These are phyloP conservation scores for Syrrhaptes paradoxus DNA, from an alignment of 2,113 vertebrate species.

Conservation along the genomic window DNA sequence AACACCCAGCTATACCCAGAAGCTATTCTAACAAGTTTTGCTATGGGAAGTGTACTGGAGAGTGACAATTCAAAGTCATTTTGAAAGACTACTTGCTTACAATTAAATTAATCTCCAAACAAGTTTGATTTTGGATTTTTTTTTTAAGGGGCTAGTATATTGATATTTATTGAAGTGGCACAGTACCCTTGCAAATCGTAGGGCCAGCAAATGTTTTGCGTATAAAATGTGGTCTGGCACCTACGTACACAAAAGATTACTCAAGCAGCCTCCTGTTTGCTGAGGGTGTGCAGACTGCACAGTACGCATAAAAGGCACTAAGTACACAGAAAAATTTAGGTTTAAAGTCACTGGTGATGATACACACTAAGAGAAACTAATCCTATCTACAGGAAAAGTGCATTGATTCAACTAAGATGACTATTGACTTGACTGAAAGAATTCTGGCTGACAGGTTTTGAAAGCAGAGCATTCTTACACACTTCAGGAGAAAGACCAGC, in stretches of 20 bases:
- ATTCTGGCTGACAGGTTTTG: neutral
- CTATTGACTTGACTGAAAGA: neutral
- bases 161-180: neutral
- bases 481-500: conserved; percentile 27
- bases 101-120: neutral
- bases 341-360: neutral
- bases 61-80: neutral
- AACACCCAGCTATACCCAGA: neutral
- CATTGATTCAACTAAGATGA: neutral
- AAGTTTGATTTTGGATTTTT: neutral
- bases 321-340: neutral
- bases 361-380: neutral
- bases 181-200: neutral
- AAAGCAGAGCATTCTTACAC: neutral
- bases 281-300: neutral
- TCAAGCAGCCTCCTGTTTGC: neutral
- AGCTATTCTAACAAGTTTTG: neutral
- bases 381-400: neutral
- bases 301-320: neutral
- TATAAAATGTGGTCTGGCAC: neutral
- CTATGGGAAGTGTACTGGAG: neutral
- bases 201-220: neutral
- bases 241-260: neutral
- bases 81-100: neutral
- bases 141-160: neutral